phyloP scores from a whole-genome alignment of 2,888 invertebrate species.

The Tipula confusa region DNA sequence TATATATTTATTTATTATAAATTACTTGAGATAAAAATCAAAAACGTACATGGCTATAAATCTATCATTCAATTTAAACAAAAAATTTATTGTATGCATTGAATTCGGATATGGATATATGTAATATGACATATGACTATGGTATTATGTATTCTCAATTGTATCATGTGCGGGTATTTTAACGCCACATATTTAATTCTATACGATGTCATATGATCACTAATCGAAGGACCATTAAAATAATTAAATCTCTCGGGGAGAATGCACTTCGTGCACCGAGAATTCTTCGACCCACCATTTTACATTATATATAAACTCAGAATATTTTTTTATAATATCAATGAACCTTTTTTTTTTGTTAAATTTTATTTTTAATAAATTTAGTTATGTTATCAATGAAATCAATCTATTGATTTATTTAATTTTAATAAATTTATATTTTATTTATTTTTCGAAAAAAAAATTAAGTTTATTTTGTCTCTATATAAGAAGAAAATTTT shows the following conservation, averaged over 20 bases:
- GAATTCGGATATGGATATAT: neutral
- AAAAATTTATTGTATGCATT: neutral
- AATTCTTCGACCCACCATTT: neutral
- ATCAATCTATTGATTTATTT: conserved; percentile 20
- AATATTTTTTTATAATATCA: neutral
- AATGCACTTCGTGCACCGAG: neutral
- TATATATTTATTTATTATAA: neutral
- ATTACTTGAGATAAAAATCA: neutral
- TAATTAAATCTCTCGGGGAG: neutral
- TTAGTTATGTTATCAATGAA: conserved; percentile 9
- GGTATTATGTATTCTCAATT: neutral
- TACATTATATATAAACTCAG: neutral
- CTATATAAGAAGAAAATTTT: too few species aligned
- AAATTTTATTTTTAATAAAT: conserved; percentile 8
- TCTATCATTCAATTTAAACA: neutral
- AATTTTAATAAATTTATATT: neutral
- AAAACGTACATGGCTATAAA: neutral
- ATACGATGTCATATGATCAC: neutral
- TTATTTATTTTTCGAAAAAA: neutral
- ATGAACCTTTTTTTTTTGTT: conserved; percentile 7
- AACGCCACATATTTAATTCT: neutral
- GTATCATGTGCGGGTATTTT: neutral
- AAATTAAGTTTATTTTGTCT: neutral
- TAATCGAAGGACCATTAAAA: neutral
- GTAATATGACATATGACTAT: neutral